Evolutionary conservation across 2,888 invertebrate genomes (phyloP).

Genomic region (Drosophila ustulata): DNA sequence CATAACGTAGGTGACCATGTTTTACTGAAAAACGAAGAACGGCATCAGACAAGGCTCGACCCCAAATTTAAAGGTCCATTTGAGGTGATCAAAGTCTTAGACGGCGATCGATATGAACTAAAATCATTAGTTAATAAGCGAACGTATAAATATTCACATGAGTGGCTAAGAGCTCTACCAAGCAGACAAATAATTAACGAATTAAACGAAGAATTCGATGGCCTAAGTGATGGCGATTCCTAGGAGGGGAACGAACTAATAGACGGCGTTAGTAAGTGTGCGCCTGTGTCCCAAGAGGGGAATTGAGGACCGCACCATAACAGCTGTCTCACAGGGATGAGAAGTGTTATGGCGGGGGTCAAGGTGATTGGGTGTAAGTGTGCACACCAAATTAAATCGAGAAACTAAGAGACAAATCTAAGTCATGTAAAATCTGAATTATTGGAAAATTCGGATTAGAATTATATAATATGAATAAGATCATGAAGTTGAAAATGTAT

Average conservation of each 20-base stretch:
- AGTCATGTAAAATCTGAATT: constrained; percentile 16
- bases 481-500: constrained; percentile 7
- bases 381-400: constrained; percentile 4
- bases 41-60: constrained; percentile 16
- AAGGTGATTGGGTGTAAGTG: constrained; percentile 3
- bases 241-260: background rate
- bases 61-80: constrained; percentile 21
- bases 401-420: constrained; percentile 7
- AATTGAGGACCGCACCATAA: constrained; percentile 5
- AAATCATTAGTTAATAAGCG: constrained; percentile 1
- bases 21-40: constrained; percentile 15
- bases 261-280: background rate
- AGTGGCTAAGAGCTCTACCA: constrained; percentile 8
- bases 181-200: constrained; percentile 3
- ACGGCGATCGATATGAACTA: constrained; percentile 2
- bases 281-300: background rate
- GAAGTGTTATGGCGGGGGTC: constrained; percentile 6
- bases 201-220: constrained; percentile 5
- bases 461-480: background rate
- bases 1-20: constrained; percentile 7
- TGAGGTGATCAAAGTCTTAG: constrained; percentile 7
- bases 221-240: background rate
- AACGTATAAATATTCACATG: constrained; percentile 18
- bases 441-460: constrained; percentile 8
- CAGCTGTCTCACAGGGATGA: background rate